A percentile compares a stretch with the other conserved stretches of the same genome.
These are phyloP conservation scores for Cyrtorhinus lividipennis DNA, from an alignment of 1,140 invertebrate genomes.

Conservation along the genomic window DNA sequence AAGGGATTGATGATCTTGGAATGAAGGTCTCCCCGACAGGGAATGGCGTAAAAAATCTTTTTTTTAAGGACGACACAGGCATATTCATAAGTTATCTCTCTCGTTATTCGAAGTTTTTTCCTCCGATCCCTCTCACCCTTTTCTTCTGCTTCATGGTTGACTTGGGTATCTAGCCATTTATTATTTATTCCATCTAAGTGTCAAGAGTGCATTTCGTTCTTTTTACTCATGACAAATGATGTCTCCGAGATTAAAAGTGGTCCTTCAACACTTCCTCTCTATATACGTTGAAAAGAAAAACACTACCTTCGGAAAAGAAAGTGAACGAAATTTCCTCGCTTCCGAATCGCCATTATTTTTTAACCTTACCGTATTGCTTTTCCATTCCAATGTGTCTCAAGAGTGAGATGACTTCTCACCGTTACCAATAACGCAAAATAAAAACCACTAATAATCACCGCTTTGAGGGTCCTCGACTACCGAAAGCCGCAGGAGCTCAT, in stretches of 20 bases:
- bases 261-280: too few relatives aligned
- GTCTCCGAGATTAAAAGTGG: neutral
- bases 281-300: too few relatives aligned
- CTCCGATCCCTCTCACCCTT: neutral
- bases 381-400: too few relatives aligned
- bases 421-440: too few relatives aligned
- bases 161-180: neutral
- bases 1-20: neutral
- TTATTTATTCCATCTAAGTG: neutral
- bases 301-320: too few relatives aligned
- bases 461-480: too few relatives aligned
- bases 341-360: too few relatives aligned
- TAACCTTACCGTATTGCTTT: too few relatives aligned
- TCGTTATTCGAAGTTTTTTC: neutral
- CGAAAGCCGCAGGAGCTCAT: too few relatives aligned
- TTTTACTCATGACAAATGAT: neutral
- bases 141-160: neutral
- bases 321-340: too few relatives aligned
- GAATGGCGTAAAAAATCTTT: neutral
- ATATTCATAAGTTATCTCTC: slow-evolving; percentile 5
- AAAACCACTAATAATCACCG: too few relatives aligned
- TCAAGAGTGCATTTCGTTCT: neutral
- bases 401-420: too few relatives aligned
- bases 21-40: neutral
- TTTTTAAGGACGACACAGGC: neutral